These are phyloP conservation scores for Eulithis testata DNA, from an alignment of 2,888 invertebrate species.

Conservation along the genomic window DNA sequence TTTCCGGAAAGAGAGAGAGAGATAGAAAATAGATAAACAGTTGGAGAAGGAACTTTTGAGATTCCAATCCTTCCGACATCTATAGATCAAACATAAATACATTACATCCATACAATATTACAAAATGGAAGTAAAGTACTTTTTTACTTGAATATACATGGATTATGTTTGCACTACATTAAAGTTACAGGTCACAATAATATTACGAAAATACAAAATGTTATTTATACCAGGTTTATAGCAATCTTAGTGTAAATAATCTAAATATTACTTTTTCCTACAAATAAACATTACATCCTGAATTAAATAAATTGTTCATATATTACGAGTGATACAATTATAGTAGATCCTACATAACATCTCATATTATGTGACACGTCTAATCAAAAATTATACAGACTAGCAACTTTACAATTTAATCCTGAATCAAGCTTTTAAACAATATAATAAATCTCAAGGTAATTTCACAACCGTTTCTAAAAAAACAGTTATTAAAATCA, in stretches of 20 bases:
- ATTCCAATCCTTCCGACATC: constrained; percentile 55
- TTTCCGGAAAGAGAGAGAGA: constrained; percentile 48
- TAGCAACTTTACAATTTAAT: constrained; percentile 60
- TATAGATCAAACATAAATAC: constrained; percentile 42
- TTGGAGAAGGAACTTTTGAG: constrained; percentile 55
- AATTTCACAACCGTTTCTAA: constrained; percentile 75
- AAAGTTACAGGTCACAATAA: constrained; percentile 69
- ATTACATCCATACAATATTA: constrained; percentile 41
- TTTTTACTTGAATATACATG: constrained; percentile 55
- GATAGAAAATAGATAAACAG: constrained; percentile 39
- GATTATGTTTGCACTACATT: constrained; percentile 77
- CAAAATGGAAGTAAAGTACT: constrained; percentile 60
- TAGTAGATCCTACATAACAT: constrained; percentile 39
- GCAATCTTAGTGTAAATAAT: constrained; percentile 52
- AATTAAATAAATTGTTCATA: constrained; percentile 44
- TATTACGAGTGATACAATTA: constrained; percentile 26
- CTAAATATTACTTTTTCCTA: constrained; percentile 52
- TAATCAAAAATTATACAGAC: constrained; percentile 55
- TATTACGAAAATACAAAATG: constrained; percentile 72
- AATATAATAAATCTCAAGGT: constrained; percentile 65
- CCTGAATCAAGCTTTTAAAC: constrained; percentile 50
- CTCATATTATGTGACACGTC: constrained; percentile 40
- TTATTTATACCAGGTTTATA: constrained; percentile 39
- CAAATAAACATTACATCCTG: constrained; percentile 44
- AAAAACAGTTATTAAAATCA: constrained; percentile 53